Evolutionary conservation across 2,113 vertebrate species (phyloP).

Genomic region (Ctenodactylus gundi): DNA sequence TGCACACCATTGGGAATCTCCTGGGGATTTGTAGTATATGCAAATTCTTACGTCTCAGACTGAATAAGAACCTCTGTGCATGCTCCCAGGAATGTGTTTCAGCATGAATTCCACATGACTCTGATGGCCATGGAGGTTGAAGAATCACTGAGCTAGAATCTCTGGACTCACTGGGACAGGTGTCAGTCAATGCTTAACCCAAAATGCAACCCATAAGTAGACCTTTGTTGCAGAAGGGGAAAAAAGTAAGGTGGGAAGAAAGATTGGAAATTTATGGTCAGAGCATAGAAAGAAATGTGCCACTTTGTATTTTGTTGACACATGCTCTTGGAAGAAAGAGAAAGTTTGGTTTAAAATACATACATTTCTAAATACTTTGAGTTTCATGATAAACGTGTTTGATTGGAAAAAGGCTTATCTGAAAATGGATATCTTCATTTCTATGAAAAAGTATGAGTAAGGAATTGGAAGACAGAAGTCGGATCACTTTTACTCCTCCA

Average conservation of each 20-base stretch:
- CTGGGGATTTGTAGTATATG: neutral
- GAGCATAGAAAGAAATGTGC: neutral
- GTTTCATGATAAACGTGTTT: neutral
- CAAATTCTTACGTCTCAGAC: neutral
- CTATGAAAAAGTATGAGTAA: neutral
- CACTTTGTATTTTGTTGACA: neutral
- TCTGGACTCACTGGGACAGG: neutral
- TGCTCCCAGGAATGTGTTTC: neutral
- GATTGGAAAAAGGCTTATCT: neutral
- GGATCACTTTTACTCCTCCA: neutral
- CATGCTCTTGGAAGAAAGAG: neutral
- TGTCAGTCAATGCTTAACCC: neutral
- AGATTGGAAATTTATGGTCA: neutral
- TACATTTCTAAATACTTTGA: constrained; percentile 16
- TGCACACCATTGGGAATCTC: neutral
- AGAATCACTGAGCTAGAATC: neutral
- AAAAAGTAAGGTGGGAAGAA: neutral
- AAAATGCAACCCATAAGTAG: neutral
- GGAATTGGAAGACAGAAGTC: neutral
- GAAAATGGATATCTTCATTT: constrained; percentile 2
- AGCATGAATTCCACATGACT: neutral
- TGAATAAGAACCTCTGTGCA: neutral
- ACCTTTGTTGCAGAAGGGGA: neutral
- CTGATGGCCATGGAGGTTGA: neutral
- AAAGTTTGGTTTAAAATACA: neutral